Percentiles rank a stretch among this genome's conserved stretches.
These are phyloP conservation scores for Platichthys flesus DNA, from an alignment of 2,113 vertebrate species.

Conservation along the genomic window DNA sequence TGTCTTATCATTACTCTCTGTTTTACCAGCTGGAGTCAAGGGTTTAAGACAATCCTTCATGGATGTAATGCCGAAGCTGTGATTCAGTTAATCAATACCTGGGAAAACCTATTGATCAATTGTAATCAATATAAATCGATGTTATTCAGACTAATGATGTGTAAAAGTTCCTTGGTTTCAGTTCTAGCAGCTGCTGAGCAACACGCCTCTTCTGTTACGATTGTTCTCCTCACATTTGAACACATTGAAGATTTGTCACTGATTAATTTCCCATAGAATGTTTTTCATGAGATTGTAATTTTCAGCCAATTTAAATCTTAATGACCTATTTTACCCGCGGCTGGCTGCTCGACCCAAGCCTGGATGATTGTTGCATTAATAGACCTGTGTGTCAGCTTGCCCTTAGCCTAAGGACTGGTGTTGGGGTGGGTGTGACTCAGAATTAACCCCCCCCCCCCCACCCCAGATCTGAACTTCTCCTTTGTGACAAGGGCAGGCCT, in stretches of 20 bases:
- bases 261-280: background rate
- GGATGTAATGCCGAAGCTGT: background rate
- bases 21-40: no score
- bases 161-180: no score
- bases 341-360: slow-evolving; percentile 48
- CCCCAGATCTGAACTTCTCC: slow-evolving; percentile 50
- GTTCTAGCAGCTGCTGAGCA: no score
- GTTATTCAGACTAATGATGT: no score
- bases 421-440: slow-evolving; percentile 61
- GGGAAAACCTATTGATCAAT: no score
- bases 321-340: slow-evolving; percentile 46
- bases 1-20: no score
- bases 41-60: background rate
- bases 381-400: slow-evolving; percentile 56
- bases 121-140: no score
- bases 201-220: background rate
- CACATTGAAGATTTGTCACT: background rate
- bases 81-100: background rate
- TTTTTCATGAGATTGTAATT: slow-evolving; percentile 22
- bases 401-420: slow-evolving; percentile 56
- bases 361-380: slow-evolving; percentile 66
- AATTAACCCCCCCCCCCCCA: slow-evolving; percentile 23
- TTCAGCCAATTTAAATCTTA: slow-evolving; percentile 46
- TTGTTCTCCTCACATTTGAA: no score
- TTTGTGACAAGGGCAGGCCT: slow-evolving; percentile 61